These are phyloP conservation scores for Drosophila silvestris DNA, from an alignment of 2,888 invertebrate species.

Conservation along the genomic window DNA sequence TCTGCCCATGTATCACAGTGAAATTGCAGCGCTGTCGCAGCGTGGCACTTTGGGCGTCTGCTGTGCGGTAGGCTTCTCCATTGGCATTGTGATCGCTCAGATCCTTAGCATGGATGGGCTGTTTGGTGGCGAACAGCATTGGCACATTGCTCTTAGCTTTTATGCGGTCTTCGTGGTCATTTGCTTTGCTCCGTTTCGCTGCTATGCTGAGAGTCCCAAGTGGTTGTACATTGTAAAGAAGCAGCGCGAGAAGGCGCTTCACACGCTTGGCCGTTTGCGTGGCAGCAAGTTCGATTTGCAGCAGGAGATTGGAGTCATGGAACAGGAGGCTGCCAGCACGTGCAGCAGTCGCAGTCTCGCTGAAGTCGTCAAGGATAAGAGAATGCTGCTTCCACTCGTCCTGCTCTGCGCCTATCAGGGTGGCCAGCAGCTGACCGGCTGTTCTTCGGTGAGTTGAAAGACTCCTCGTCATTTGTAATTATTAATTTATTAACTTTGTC, in stretches of 20 bases:
- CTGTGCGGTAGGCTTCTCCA: constrained; percentile 87
- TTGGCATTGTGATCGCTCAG: constrained; percentile 83
- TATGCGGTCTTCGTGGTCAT: constrained; percentile 89
- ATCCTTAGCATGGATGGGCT: constrained; percentile 79
- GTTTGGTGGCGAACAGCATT: constrained; percentile 87
- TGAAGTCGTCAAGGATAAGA: constrained; percentile 35
- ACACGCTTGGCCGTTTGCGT: constrained; percentile 89
- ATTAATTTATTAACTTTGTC: neutral
- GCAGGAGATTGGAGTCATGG: constrained; percentile 51
- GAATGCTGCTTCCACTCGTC: constrained; percentile 44
- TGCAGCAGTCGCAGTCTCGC: constrained; percentile 23
- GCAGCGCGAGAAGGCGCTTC: constrained; percentile 88
- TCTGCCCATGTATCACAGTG: constrained; percentile 95
- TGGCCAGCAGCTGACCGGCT: constrained; percentile 61
- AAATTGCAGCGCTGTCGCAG: constrained; percentile 91
- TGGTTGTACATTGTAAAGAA: constrained; percentile 91
- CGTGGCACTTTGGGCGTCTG: constrained; percentile 92
- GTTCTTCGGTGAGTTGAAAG: constrained; percentile 46
- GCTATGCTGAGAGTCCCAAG: constrained; percentile 95
- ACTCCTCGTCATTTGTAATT: neutral
- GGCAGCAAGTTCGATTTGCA: constrained; percentile 80
- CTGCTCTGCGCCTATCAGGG: constrained; percentile 60
- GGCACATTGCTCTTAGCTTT: constrained; percentile 92
- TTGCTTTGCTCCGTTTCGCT: constrained; percentile 87
- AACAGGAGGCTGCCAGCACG: constrained; percentile 43